Evolutionary conservation across 1,140 invertebrate genomes (phyloP), one percentile per base, ranked within the genome.

Genomic region (Myzus persicae): DNA sequence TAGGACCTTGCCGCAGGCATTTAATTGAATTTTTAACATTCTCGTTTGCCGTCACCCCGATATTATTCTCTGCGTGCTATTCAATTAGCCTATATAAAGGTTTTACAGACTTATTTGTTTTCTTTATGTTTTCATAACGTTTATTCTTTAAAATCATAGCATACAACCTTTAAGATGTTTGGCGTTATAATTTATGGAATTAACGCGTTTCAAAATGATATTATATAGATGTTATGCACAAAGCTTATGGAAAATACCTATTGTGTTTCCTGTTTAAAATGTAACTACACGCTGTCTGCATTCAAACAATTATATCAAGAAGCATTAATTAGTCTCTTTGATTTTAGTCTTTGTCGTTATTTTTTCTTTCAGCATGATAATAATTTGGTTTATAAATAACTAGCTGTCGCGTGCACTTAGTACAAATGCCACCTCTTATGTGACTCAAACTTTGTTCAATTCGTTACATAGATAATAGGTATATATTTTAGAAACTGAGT

Each of bases 31-130:
- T 59, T 54, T 59, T 40, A 59, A 59, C 38, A 59, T 40, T 90
- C 88, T 90, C 36, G 88, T 90, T 90, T 90, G 88, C 88, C 48
- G 20, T 90, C 88, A 90, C 51, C 88, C 22, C 36, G 54, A 40
- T 90, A 40, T 26, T 51, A 26, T 90, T 40, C 8, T 85, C 9
- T 85, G 31, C 42, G 31, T 18, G 5, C 11, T 85, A 44, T 85
- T 85, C 40, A 40, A 85, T 44, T 85, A 18, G 40, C 38, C 42
- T 85, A 46, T 46, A 42, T 85, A 76, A n/a, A 76, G 14, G 31
- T 76, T n/a, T 76, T n/a, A 76, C 59, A 14, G 14, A n/a, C 31
- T 76, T n/a, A n/a, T n/a, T 31, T 76, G n/a, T n/a, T n/a, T 67
- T 36, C n/a, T 76, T 76, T 18, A 31, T 59, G 31, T 67, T 67